Percentiles rank a stretch among this genome's conserved stretches.
These are phyloP conservation scores for Drosophila nebulosa DNA, from an alignment of 1,140 invertebrate species.

Conservation along the genomic window DNA sequence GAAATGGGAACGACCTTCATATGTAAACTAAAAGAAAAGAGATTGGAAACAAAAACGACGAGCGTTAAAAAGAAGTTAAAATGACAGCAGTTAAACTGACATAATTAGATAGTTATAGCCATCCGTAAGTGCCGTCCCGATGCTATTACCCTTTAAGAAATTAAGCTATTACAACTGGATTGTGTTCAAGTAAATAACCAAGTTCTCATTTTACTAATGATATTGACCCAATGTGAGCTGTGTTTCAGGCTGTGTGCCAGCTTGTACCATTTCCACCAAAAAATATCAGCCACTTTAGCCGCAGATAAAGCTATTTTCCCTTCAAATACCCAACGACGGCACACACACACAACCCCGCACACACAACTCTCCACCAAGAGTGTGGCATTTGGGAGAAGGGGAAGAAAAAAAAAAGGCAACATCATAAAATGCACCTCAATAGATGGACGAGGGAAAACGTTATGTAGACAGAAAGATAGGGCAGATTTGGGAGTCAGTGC, in stretches of 20 bases:
- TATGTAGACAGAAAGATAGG: background rate
- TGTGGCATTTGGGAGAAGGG: background rate
- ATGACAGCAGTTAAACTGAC: no score
- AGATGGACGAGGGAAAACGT: slow-evolving; percentile 33
- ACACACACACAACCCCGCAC: background rate
- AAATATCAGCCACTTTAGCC: slow-evolving; percentile 71
- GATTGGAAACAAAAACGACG: no score
- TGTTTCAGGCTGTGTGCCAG: slow-evolving; percentile 39
- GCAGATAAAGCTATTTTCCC: slow-evolving; percentile 67
- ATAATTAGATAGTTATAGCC: no score
- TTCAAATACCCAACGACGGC: slow-evolving; percentile 8
- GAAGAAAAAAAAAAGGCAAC: slow-evolving; percentile 1
- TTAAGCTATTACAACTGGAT: no score
- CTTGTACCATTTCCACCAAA: slow-evolving; percentile 33
- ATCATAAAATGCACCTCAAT: slow-evolving; percentile 62
- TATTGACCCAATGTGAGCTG: background rate
- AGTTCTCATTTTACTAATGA: background rate
- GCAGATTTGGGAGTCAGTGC: slow-evolving; percentile 47
- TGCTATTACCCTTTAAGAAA: no score
- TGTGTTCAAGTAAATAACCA: no score
- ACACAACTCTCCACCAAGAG: slow-evolving; percentile 1
- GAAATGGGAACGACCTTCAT: no score
- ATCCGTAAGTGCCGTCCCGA: no score
- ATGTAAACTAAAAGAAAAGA: no score
- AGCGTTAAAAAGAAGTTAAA: no score